Base-by-base conservation (phyloP, 2,113 vertebrate species). In the Chascanopsetta lugubris region DNA sequence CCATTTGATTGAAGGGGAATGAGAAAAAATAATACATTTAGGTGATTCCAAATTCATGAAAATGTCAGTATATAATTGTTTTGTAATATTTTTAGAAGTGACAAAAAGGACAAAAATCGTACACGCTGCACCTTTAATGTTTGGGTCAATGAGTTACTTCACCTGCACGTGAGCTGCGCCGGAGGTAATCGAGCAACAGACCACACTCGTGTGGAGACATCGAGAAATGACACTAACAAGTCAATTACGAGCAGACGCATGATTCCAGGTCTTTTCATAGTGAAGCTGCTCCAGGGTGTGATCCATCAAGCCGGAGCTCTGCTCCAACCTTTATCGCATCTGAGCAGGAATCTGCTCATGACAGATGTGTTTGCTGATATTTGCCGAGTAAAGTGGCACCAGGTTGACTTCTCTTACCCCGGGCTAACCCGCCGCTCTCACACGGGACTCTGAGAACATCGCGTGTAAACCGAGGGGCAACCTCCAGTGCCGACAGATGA, bases 351-450 rank as follows among this genome's bases (percentile, higher is more conserved):
- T 82, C 63, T 38, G 25, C 20, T 65, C 26, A 60, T 90, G 87
- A 90, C 70, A 61, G 72, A 86, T 85, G 66, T 69, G 76, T 79
- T 69, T 73, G 66, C 47, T 64, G 74, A 71, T 60, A 49, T 73
- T n/a, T 75, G 51, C 26, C 5, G 6, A 48, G 63, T 54, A 56
- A 24, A 57, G 21, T 22, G 24, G 56, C 54, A 69, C 60, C 21
- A 25, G 59, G 58, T 51, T 60, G 43, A 77, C 68, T 61, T 79
- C 61, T 68, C 54, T 87, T 48, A 68, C 83, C 79, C 49, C 58
- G 36, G 76, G 85, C 75, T 55, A 76, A 55, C 48, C 26, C 63
- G 74, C 67, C 42, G 55, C 50, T 77, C 85, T 79, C 67, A 79
- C 74, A 69, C 21, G 26, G 47, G 12, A 40, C 40, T 27, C 11